These are phyloP conservation scores for Pungitius pungitius DNA, from an alignment of 2,113 vertebrate species.

Conservation along the genomic window DNA sequence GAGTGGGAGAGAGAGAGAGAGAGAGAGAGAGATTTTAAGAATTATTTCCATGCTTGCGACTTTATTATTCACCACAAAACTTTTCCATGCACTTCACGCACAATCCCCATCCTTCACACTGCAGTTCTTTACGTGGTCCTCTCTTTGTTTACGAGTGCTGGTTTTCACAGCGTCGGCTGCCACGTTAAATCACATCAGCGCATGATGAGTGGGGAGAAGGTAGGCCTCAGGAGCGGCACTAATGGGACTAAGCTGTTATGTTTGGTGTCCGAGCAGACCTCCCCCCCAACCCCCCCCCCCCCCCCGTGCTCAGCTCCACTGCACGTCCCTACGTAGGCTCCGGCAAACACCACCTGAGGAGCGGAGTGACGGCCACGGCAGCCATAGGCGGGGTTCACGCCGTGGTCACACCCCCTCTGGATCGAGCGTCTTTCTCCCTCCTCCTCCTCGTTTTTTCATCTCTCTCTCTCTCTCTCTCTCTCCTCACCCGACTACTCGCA, in stretches of 20 bases:
- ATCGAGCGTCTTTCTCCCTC: conserved; percentile 1
- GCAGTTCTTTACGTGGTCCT: conserved; percentile 6
- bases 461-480: conserved; percentile 30
- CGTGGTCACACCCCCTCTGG: too few species aligned
- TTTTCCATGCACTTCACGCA: background rate
- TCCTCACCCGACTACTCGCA: conserved; percentile 20
- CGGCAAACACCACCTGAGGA: too few species aligned
- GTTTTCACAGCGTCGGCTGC: conserved; percentile 47
- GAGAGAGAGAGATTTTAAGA: conserved; percentile 31
- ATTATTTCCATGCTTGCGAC: background rate
- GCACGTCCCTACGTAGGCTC: conserved; percentile 23
- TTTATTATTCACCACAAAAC: background rate
- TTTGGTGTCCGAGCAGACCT: conserved; percentile 37
- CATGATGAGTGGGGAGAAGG: conserved; percentile 65
- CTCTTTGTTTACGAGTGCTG: conserved; percentile 13
- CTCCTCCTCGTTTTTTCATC: too few species aligned
- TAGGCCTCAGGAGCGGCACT: conserved; percentile 60
- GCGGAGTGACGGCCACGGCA: too few species aligned
- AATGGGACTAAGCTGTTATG: conserved; percentile 64
- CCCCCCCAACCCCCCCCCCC: background rate
- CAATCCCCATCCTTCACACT: background rate
- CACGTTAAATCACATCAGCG: conserved; percentile 60
- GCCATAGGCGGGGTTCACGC: conserved; percentile 54
- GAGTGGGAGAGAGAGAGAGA: conserved; percentile 42
- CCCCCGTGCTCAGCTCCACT: conserved; percentile 32